These are phyloP conservation scores for Syritta pipiens DNA, from an alignment of 2,888 invertebrate genomes.

Conservation along the genomic window DNA sequence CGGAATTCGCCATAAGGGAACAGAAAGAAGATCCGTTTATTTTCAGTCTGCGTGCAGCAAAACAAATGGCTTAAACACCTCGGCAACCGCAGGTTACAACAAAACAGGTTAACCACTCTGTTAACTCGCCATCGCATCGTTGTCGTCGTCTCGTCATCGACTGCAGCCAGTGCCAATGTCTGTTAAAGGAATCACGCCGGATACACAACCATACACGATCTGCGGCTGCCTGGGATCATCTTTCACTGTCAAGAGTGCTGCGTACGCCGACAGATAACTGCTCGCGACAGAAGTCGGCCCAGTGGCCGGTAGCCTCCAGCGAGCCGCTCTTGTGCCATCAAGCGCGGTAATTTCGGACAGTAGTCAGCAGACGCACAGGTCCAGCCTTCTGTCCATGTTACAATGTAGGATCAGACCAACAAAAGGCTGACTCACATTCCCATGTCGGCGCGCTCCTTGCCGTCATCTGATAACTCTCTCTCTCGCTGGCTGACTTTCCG, in stretches of 20 bases:
- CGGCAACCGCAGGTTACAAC: constrained; percentile 26
- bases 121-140: constrained; percentile 30
- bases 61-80: constrained; percentile 33
- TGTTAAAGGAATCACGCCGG: constrained; percentile 32
- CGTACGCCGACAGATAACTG: constrained; percentile 17
- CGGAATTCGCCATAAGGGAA: constrained; percentile 16
- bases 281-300: constrained; percentile 25
- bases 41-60: neutral
- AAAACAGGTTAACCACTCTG: constrained; percentile 42
- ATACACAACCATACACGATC: constrained; percentile 30
- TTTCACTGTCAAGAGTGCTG: constrained; percentile 37
- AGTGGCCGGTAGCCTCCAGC: constrained; percentile 15
- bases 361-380: neutral
- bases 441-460: neutral
- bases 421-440: constrained; percentile 2
- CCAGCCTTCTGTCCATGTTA: no score
- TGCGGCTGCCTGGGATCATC: constrained; percentile 28
- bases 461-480: constrained; percentile 40
- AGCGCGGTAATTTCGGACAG: constrained; percentile 10
- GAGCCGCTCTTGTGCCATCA: constrained; percentile 8
- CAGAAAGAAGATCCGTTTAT: constrained; percentile 18
- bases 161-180: constrained; percentile 14
- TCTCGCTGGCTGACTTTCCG: constrained; percentile 13
- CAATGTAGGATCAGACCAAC: neutral
- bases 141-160: no score